phyloP scores from a whole-genome alignment of 2,888 invertebrate genomes.

The Homarus gammarus region DNA sequence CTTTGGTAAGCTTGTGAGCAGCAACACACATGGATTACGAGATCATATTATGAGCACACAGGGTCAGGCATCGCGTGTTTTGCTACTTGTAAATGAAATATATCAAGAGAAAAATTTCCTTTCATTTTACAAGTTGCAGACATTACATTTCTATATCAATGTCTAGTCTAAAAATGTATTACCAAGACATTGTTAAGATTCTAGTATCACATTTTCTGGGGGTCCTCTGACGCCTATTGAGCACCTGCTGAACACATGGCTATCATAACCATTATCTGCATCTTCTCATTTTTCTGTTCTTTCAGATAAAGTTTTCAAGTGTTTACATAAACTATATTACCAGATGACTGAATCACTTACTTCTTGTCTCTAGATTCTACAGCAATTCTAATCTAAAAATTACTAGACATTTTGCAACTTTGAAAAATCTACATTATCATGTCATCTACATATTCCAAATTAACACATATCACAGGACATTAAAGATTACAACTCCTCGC shows the following conservation, averaged over 20 bases:
- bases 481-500: neutral
- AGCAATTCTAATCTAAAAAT: neutral
- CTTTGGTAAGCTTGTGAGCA: neutral
- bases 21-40: neutral
- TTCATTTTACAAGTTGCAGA: constrained; percentile 7
- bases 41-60: neutral
- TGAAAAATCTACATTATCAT: neutral
- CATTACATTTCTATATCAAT: neutral
- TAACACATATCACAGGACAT: neutral
- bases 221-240: constrained; percentile 2
- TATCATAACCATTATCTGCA: neutral
- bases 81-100: neutral
- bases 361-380: neutral
- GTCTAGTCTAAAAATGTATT: constrained; percentile 1
- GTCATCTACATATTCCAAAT: neutral
- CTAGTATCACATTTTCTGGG: constrained; percentile 39
- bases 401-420: neutral
- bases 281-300: neutral
- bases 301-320: neutral
- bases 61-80: constrained; percentile 27
- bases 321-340: neutral
- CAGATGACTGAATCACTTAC: neutral
- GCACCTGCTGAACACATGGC: constrained; percentile 18
- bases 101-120: neutral
- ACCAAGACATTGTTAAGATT: constrained; percentile 17